Percentiles rank a stretch among this genome's conserved stretches.
phyloP scores from a whole-genome alignment of 2,113 vertebrate species.

The Ahaetulla prasina region DNA sequence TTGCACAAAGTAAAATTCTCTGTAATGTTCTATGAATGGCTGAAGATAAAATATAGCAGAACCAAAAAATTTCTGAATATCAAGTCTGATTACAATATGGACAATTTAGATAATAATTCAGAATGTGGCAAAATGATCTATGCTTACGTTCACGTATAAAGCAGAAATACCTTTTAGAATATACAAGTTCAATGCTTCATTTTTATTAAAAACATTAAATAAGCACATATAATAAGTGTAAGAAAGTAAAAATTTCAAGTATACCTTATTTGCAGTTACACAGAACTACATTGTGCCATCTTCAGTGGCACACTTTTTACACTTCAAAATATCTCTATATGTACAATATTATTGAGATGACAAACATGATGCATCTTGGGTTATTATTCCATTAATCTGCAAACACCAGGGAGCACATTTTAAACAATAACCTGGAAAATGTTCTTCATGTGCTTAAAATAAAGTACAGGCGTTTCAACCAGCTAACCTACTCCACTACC shows the following conservation, averaged over 20 bases:
- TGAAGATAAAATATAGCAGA: not conserved
- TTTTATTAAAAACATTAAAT: conserved; percentile 64
- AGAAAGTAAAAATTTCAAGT: conserved; percentile 30
- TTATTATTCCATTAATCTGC: conserved; percentile 1
- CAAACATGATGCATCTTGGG: conserved; percentile 52
- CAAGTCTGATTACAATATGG: not conserved
- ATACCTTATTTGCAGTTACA: conserved; percentile 54
- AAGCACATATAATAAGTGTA: conserved; percentile 50
- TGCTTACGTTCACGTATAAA: not conserved
- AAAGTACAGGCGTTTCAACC: not conserved
- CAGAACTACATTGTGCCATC: conserved; percentile 38
- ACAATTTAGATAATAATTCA: not conserved
- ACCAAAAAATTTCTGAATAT: not conserved
- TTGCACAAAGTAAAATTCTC: not conserved
- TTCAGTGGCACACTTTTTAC: conserved; percentile 1
- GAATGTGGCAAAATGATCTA: not conserved
- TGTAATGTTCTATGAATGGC: not conserved
- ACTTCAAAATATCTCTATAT: conserved; percentile 37
- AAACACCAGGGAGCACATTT: conserved; percentile 25
- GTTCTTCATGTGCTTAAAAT: not conserved
- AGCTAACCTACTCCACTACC: conserved; percentile 80
- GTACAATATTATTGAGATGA: conserved; percentile 33
- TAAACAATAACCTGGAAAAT: conserved; percentile 36
- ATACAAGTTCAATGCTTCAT: not conserved
- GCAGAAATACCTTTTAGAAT: not conserved